A percentile compares a stretch with the other conserved stretches of the same genome.
Conservation (phyloP, 2,113 vertebrate genomes). For the Malurus melanocephalus region DNA sequence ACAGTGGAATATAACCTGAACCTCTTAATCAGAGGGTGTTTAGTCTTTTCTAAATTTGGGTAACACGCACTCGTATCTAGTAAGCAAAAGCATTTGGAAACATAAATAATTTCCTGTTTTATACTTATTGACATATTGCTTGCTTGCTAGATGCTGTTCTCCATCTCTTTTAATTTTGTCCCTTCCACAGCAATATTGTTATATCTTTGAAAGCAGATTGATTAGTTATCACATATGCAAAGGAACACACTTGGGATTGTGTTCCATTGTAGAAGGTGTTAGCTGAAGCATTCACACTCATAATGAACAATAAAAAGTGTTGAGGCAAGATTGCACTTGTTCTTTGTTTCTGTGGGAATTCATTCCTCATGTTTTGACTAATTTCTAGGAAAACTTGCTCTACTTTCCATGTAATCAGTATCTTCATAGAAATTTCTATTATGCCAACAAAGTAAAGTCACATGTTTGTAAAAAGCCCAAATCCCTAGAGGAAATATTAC, state of each 20-base stretch:
- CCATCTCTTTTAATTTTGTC: neutral
- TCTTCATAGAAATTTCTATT: neutral
- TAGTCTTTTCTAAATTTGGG: neutral
- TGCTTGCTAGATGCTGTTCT: neutral
- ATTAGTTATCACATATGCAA: neutral
- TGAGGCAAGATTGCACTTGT: neutral
- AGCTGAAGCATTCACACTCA: neutral
- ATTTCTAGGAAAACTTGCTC: neutral
- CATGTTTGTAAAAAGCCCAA: neutral
- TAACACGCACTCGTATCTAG: neutral
- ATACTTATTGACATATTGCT: neutral
- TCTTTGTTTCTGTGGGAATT: neutral
- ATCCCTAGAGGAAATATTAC: neutral
- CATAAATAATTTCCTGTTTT: neutral
- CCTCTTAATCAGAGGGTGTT: neutral
- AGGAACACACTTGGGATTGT: neutral
- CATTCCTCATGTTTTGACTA: neutral
- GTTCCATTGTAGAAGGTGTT: neutral
- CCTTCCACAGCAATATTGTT: neutral
- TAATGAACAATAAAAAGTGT: neutral
- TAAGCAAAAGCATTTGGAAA: neutral
- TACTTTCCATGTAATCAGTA: neutral
- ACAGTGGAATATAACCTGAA: neutral
- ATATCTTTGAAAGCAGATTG: neutral
- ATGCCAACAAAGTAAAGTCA: neutral